Conservation (phyloP, 35 echinoderm and acorn worm species). For the Apostichopus parvimensis region DNA sequence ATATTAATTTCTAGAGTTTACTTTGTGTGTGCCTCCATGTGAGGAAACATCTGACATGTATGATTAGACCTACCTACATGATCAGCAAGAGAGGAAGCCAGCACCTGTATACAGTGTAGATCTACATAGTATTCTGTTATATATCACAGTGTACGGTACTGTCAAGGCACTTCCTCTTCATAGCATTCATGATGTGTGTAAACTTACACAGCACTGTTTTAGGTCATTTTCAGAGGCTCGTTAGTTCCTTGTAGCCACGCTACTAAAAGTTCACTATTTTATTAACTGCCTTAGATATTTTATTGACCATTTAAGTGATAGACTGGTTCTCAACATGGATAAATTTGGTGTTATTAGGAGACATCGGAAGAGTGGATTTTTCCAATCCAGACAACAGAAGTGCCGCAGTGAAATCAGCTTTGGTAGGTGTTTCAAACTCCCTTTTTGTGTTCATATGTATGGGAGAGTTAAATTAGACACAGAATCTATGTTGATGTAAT, state of each 20-base stretch:
- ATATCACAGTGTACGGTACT: not conserved
- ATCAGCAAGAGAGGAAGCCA: too few relatives aligned
- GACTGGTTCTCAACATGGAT: not conserved
- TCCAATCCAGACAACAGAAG: conserved; percentile 24
- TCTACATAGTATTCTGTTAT: too few relatives aligned
- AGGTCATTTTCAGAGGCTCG: not conserved
- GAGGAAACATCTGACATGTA: too few relatives aligned
- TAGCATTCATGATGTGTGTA: not conserved
- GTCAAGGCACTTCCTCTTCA: not conserved
- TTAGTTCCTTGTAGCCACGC: too few relatives aligned
- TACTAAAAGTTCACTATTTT: not conserved
- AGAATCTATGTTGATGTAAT: too few relatives aligned
- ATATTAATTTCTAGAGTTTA: too few relatives aligned
- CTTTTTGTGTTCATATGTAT: too few relatives aligned
- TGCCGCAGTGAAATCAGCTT: conserved; percentile 31
- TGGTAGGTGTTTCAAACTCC: not conserved
- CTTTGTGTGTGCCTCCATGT: too few relatives aligned
- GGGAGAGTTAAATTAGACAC: too few relatives aligned
- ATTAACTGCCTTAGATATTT: not conserved
- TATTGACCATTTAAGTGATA: not conserved
- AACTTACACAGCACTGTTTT: not conserved
- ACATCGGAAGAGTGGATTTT: conserved; percentile 12
- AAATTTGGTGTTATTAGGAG: conserved; percentile 27
- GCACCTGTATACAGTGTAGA: too few relatives aligned
- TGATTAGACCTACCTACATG: too few relatives aligned